phyloP scores from a whole-genome alignment of 2,113 vertebrate species.

The Daboia siamensis region DNA sequence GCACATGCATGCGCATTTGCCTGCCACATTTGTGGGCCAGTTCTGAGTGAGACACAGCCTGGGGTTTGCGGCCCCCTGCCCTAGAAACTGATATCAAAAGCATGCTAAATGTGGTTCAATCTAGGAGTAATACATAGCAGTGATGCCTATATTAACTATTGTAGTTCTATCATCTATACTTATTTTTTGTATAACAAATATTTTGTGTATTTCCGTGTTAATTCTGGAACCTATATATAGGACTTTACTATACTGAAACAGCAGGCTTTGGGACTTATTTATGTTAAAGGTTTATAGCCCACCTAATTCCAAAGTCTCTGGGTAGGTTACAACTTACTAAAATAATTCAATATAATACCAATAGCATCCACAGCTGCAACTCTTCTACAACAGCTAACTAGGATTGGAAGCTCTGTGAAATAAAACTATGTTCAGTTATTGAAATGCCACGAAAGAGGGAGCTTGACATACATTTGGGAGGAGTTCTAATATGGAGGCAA shows the following conservation, averaged over 20 bases:
- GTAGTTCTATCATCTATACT: background rate
- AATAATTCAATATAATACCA: background rate
- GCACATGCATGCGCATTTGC: background rate
- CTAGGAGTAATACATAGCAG: background rate
- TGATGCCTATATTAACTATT: background rate
- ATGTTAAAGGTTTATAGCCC: background rate
- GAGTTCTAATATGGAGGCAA: background rate
- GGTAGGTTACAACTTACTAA: background rate
- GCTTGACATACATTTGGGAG: background rate
- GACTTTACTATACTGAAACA: background rate
- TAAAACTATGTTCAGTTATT: background rate
- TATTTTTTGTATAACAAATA: background rate
- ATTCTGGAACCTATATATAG: background rate
- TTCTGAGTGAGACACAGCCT: background rate
- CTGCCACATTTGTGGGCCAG: background rate
- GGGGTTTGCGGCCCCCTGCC: background rate
- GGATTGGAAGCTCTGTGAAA: background rate
- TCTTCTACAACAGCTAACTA: background rate
- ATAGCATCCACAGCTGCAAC: background rate
- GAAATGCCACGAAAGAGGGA: background rate
- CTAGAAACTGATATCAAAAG: background rate
- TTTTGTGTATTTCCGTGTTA: background rate
- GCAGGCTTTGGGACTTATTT: background rate
- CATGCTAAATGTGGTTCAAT: background rate
- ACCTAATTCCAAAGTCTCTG: background rate